Evolutionary conservation across 2,888 invertebrate species (phyloP), one percentile per base, ranked within the genome.

Genomic region (Pollenia griseotomentosa): DNA sequence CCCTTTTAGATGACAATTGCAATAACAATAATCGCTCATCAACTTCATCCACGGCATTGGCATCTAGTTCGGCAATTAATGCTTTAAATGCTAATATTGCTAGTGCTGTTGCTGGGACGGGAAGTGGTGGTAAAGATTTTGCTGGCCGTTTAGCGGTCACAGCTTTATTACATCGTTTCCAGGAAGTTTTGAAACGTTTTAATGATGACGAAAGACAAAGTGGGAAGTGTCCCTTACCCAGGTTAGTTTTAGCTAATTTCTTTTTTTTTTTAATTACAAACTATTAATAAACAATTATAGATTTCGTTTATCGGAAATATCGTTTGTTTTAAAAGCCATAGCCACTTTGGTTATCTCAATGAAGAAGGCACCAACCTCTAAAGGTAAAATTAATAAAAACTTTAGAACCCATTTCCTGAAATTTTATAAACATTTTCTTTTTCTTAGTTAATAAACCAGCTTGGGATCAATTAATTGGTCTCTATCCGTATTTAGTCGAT

Each of bases 241-340:
- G 97, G 97, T 97, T 92, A 91, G 89, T 40, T 48, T 16, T 63
- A 8, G 4, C 65, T 3, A 33, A 33, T 33, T 33, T 33, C 33
- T 2, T 11, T 44, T 14, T 42, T 16, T 14, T 33, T 16, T 23
- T 44, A 46, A 19, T 83, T 61, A 7, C n/a, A 16, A 23, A 33
- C 65, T 19, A 53, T 12, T 65, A 23, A 42, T 46, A 57, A 48
- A 59, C 19, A 12, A 42, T 75, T 46, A 33, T 53, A 19, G 98
- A 94, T 98, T 98, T 92, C 95, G 98, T 87, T 94, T 99, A 88
- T 98, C 98, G 4, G 99, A 99, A 94, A 98, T 99, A 93, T 98
- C 98, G 70, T 99, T 99, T 94, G 99, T 99, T 42, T 93, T 99
- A 78, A 98, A 98, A 93, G 99, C 99, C 78, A 96, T 99, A 79